Percentiles rank a stretch among this genome's conserved stretches.
Evolutionary conservation across 1,140 invertebrate genomes (phyloP).

Genomic region (Heliconius congener): DNA sequence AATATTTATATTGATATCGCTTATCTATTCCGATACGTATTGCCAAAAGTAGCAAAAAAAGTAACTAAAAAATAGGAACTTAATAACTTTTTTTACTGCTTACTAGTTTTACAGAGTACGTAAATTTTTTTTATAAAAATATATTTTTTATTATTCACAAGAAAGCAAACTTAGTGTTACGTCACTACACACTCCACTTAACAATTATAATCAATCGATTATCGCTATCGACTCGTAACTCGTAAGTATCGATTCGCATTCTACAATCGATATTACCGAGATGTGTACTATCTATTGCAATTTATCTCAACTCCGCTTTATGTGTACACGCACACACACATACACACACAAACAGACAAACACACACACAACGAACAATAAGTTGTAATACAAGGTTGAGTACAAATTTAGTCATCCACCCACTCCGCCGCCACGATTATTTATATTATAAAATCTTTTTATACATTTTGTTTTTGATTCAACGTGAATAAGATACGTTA

Average conservation of each 20-base stretch:
- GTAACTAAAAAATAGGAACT: too few relatives aligned
- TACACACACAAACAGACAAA: conserved; percentile 38
- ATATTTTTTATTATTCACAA: neutral
- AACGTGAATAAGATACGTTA: conserved; percentile 82
- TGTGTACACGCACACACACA: conserved; percentile 43
- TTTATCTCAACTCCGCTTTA: conserved; percentile 62
- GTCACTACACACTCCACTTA: neutral
- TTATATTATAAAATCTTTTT: conserved; percentile 74
- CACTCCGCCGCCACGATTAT: conserved; percentile 69
- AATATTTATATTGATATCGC: too few relatives aligned
- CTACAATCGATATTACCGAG: neutral
- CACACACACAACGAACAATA: conserved; percentile 52
- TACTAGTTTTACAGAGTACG: too few relatives aligned
- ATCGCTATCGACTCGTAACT: neutral
- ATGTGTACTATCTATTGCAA: conserved; percentile 53
- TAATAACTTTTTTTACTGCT: too few relatives aligned
- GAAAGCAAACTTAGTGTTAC: neutral
- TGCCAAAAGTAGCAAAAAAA: too few relatives aligned
- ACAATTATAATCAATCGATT: neutral
- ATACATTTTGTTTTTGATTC: conserved; percentile 78
- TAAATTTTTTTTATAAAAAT: too few relatives aligned
- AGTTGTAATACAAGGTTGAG: conserved; percentile 66
- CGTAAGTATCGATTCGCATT: neutral
- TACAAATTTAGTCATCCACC: conserved; percentile 78
- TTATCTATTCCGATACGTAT: too few relatives aligned